Conservation (phyloP, 2,888 invertebrate species). For the Cryptocheilus praepositus region DNA sequence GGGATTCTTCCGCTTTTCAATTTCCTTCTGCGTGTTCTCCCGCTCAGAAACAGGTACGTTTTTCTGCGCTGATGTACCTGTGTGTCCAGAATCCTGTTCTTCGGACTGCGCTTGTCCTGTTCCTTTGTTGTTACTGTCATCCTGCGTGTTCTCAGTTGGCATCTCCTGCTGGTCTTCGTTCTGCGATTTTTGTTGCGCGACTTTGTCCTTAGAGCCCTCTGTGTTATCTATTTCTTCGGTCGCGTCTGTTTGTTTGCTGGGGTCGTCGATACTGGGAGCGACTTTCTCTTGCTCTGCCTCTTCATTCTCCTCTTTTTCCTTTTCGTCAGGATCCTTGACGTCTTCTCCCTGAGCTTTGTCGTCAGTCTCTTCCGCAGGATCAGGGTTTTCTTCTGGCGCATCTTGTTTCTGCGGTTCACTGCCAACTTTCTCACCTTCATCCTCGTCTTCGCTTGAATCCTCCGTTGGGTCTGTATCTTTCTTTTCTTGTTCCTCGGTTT, state of each 20-base stretch:
- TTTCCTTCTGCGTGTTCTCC: conserved; percentile 74
- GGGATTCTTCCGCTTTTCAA: conserved; percentile 82
- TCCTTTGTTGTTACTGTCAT: conserved; percentile 80
- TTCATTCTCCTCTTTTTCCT: conserved; percentile 68
- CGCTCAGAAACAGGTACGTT: conserved; percentile 71
- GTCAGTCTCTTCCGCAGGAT: conserved; percentile 26
- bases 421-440: conserved; percentile 66
- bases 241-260: conserved; percentile 71
- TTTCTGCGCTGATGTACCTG: conserved; percentile 74
- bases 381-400: conserved; percentile 60
- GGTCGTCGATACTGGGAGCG: conserved; percentile 67
- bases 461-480: conserved; percentile 73
- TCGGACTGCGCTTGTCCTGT: conserved; percentile 86
- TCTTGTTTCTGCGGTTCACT: conserved; percentile 51
- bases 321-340: conserved; percentile 56
- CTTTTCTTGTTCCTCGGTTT: conserved; percentile 64
- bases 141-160: conserved; percentile 72
- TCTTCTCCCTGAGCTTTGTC: conserved; percentile 40
- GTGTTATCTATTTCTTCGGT: conserved; percentile 76
- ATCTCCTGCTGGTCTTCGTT: conserved; percentile 65
- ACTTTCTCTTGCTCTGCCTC: conserved; percentile 71
- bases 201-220: conserved; percentile 73
- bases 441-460: conserved; percentile 76
- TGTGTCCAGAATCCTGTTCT: conserved; percentile 83
- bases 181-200: conserved; percentile 69